Evolutionary conservation across 2,113 vertebrate species (phyloP), one percentile per base, ranked within the genome.

Genomic region (Chaenogobius annularis): DNA sequence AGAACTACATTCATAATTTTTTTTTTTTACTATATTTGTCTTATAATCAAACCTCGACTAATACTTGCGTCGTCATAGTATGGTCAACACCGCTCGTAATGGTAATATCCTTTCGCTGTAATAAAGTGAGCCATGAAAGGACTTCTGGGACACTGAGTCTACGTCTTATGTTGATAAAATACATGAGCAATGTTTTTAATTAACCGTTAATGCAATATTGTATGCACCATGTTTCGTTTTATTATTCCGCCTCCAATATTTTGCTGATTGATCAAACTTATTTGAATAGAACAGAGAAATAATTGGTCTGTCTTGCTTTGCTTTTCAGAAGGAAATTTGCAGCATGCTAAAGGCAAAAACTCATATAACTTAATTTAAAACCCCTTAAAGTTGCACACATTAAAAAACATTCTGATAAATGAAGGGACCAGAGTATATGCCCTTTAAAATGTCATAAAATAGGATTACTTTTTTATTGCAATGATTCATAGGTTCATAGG

Each of bases 361-460:
- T 19, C 19, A n/a, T n/a, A n/a, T n/a, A n/a, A n/a, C n/a, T n/a
- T n/a, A n/a, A n/a, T n/a, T n/a, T 31, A 31, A 31, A 31, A 31
- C 1, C 26, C 26, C 26, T 31, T 31, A 31, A 2, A 31, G 26
- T 31, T 31, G 26, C 26, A 31, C 26, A 31, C 26, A 31, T 31
- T 2, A 31, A 31, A 31, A 64, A 46, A 66, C 54, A 56, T 62
- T 23, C 46, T 79, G 56, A 70, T 48, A 67, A 75, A 70, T 37
- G 46, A 31, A 72, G 52, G 66, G 31, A 66, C 46, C 0, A 50
- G 7, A 59, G 50, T 50, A 58, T 72, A 68, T 85, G 31, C 71
- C 79, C 70, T 79, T 82, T 84, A 26, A 72, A 79, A 81, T 52
- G 6, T 37, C 68, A 76, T 65, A 75, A 85, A 71, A 75, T 64